Percentiles rank a stretch among this genome's conserved stretches.
phyloP scores from a whole-genome alignment of 2,888 invertebrate genomes.

The Prosapia bicincta region DNA sequence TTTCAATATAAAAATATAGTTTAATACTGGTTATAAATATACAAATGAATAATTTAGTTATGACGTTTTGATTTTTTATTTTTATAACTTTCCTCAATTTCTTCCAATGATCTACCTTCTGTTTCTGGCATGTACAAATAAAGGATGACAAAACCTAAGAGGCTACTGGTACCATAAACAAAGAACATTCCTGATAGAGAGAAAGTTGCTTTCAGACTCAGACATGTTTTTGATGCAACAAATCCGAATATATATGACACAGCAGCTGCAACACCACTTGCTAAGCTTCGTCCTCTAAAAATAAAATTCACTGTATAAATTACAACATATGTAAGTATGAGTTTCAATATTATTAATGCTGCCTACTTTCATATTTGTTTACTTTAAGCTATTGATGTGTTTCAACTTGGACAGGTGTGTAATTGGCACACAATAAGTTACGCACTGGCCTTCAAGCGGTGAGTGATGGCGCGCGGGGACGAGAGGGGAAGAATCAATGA shows the following conservation, averaged over 20 bases:
- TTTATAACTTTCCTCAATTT: slow-evolving; percentile 51
- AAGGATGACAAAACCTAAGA: slow-evolving; percentile 51
- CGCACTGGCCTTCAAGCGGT: too few relatives aligned
- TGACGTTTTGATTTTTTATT: slow-evolving; percentile 20
- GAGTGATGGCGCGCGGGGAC: too few relatives aligned
- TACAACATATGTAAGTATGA: too few relatives aligned
- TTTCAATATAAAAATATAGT: neutral
- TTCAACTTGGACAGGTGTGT: too few relatives aligned
- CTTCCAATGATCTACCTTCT: slow-evolving; percentile 52
- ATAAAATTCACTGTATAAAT: too few relatives aligned
- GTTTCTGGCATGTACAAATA: slow-evolving; percentile 56
- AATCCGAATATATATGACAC: slow-evolving; percentile 53
- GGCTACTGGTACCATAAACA: slow-evolving; percentile 50
- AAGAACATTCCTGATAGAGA: slow-evolving; percentile 53
- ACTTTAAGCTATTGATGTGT: too few relatives aligned
- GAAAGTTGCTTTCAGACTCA: slow-evolving; percentile 49
- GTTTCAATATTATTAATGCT: too few relatives aligned
- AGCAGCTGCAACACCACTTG: slow-evolving; percentile 54
- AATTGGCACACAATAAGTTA: too few relatives aligned
- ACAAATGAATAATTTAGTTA: neutral
- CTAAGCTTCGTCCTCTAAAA: slow-evolving; percentile 54
- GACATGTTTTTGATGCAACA: slow-evolving; percentile 53
- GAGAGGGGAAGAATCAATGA: too few relatives aligned
- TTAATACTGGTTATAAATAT: neutral
- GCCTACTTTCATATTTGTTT: too few relatives aligned